These are phyloP conservation scores for Hozukius guyotensis DNA, from an alignment of 2,797 vertebrate species.

Conservation along the genomic window DNA sequence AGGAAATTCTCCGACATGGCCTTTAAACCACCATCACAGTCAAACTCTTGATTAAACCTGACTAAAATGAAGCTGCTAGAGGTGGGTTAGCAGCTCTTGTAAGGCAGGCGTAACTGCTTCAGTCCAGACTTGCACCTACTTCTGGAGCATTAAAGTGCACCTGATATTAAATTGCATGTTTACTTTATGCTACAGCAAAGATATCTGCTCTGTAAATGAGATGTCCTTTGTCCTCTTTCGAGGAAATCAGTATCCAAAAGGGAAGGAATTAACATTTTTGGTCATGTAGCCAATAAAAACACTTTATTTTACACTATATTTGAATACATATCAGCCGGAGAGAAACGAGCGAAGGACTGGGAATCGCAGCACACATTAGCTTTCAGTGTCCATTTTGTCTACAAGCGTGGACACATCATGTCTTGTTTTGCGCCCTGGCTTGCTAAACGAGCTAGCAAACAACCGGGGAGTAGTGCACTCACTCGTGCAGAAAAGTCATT, in stretches of 20 bases:
- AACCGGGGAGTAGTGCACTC: slow-evolving; percentile 19
- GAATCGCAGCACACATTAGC: slow-evolving; percentile 12
- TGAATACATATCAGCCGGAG: neutral
- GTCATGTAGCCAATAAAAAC: neutral
- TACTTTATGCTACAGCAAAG: neutral
- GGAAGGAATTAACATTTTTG: neutral
- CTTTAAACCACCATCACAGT: neutral
- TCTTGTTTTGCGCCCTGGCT: neutral
- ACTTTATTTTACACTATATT: neutral
- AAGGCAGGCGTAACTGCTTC: neutral
- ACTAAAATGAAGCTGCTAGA: neutral
- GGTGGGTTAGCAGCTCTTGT: neutral
- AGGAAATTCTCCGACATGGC: neutral
- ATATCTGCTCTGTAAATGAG: neutral
- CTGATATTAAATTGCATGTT: neutral
- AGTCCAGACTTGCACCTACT: neutral
- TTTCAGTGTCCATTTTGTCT: slow-evolving; percentile 28
- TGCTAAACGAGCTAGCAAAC: slow-evolving; percentile 12
- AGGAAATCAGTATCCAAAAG: neutral
- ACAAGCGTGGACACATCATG: slow-evolving; percentile 3
- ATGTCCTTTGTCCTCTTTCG: neutral
- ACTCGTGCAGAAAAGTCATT: slow-evolving; percentile 25
- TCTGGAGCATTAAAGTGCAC: neutral
- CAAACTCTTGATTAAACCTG: neutral
- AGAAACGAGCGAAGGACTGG: slow-evolving; percentile 1